Conservation (phyloP, 1,140 invertebrate genomes). For the Pygmarrhopalites habei region DNA sequence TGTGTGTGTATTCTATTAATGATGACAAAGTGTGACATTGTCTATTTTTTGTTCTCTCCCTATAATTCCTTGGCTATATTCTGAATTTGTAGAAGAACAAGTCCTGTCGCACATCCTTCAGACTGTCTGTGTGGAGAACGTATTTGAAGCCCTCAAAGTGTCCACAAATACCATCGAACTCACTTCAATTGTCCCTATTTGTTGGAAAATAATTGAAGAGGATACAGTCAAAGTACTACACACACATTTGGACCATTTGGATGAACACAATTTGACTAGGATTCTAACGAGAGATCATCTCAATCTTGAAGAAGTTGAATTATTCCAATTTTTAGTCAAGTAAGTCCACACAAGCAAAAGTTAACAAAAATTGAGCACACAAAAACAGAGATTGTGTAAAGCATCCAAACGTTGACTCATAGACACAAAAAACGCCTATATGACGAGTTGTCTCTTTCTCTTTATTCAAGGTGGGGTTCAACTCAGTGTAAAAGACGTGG, state of each 20-base stretch:
- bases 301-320: slow-evolving; percentile 26
- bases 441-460: too few species aligned
- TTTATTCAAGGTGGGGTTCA: slow-evolving; percentile 28
- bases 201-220: slow-evolving; percentile 28
- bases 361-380: too few species aligned
- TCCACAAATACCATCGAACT: slow-evolving; percentile 22
- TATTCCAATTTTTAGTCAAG: slow-evolving; percentile 29
- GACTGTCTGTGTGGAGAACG: slow-evolving; percentile 16
- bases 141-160: slow-evolving; percentile 29
- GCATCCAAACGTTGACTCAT: too few species aligned
- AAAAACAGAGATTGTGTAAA: too few species aligned
- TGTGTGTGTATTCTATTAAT: too few species aligned
- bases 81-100: slow-evolving; percentile 25
- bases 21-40: too few species aligned
- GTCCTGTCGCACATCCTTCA: slow-evolving; percentile 20
- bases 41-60: too few species aligned
- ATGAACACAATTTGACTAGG: slow-evolving; percentile 12
- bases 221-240: slow-evolving; percentile 16
- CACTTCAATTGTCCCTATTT: slow-evolving; percentile 15
- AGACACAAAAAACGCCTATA: too few species aligned
- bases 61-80: too few species aligned
- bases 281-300: slow-evolving; percentile 27
- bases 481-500: slow-evolving; percentile 16
- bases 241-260: slow-evolving; percentile 18
- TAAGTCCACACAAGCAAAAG: too few species aligned